A percentile compares a stretch with the other conserved stretches of the same genome.
These are phyloP conservation scores for Fregetta grallaria DNA, from an alignment of 2,113 vertebrate species.

Conservation along the genomic window DNA sequence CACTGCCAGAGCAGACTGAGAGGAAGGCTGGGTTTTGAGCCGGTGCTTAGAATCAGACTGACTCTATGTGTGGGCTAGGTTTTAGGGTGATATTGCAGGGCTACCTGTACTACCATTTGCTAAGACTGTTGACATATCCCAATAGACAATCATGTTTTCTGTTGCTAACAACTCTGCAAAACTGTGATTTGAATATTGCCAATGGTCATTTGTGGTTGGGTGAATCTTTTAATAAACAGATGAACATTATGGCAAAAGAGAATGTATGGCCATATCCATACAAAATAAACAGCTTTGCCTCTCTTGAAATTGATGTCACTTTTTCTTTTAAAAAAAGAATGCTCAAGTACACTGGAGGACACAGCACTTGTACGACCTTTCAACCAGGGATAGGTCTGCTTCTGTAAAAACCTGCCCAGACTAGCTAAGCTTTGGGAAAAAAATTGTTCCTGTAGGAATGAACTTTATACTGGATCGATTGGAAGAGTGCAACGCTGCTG, in stretches of 20 bases:
- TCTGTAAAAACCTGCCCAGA: not conserved
- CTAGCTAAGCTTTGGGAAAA: not conserved
- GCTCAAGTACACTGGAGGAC: fast-evolving
- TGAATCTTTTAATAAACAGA: not conserved
- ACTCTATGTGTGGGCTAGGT: not conserved
- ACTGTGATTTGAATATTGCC: not conserved
- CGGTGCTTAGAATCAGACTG: fast-evolving
- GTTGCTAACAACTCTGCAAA: not conserved
- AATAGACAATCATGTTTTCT: not conserved
- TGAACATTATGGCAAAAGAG: not conserved
- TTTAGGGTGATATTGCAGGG: not conserved
- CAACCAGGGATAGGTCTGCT: not conserved
- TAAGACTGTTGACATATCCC: not conserved
- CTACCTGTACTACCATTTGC: not conserved
- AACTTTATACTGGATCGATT: not conserved
- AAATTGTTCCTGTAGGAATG: not conserved
- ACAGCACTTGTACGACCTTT: not conserved
- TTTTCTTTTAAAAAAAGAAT: not conserved
- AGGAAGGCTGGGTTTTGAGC: not conserved
- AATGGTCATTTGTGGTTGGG: not conserved
- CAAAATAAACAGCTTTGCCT: not conserved
- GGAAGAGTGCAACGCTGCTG: not conserved
- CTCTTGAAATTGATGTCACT: not conserved
- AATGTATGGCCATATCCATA: not conserved
- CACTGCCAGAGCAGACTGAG: not conserved